These are phyloP conservation scores for Paramormyrops kingsleyae DNA, from an alignment of 2,113 vertebrate species.

Conservation along the genomic window DNA sequence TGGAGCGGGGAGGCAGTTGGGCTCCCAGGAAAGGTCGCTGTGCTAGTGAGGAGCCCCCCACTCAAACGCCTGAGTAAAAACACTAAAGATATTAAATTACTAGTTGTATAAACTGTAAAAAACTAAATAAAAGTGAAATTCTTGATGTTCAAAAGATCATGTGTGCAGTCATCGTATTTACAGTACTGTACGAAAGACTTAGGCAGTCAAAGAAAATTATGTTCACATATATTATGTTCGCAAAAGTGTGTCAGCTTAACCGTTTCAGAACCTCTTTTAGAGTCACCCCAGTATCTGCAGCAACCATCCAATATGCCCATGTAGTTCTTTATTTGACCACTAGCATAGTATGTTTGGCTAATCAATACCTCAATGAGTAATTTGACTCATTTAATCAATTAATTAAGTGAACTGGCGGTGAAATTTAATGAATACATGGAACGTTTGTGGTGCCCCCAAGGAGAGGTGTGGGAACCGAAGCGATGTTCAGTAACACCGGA, in stretches of 20 bases:
- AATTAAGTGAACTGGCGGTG: background rate
- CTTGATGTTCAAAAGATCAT: background rate
- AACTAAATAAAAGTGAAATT: background rate
- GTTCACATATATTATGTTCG: background rate
- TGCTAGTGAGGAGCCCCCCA: background rate
- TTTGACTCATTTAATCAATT: background rate
- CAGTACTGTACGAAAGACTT: background rate
- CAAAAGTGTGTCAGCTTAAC: background rate
- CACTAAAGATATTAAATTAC: background rate
- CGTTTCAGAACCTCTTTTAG: background rate
- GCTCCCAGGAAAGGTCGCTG: background rate
- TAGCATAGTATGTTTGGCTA: background rate
- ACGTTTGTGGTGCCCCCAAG: background rate
- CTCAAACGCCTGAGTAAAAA: background rate
- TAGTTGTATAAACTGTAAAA: background rate
- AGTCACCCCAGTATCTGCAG: background rate
- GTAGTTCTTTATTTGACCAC: background rate
- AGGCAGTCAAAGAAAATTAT: background rate
- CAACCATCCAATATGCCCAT: background rate
- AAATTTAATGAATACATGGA: background rate
- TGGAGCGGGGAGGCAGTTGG: background rate
- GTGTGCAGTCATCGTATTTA: background rate
- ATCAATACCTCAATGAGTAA: background rate
- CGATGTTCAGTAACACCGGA: background rate
- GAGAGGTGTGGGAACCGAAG: background rate